phyloP scores from a whole-genome alignment of 2,888 invertebrate species.

The Scaptomyza reducta region DNA sequence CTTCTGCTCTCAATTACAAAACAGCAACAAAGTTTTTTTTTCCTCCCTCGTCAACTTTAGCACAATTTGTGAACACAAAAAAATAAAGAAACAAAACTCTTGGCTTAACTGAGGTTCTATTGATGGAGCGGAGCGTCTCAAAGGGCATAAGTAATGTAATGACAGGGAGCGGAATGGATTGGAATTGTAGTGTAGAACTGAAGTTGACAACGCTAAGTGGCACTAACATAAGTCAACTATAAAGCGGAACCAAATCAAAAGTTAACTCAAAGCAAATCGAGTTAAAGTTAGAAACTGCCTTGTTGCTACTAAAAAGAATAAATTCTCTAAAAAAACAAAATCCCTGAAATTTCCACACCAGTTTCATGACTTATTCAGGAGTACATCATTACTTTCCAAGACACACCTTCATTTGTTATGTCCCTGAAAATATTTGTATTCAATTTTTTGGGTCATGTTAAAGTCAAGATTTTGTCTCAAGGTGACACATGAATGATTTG shows the following conservation, averaged over 20 bases:
- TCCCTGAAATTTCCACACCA: background rate
- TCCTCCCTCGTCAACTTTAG: conserved; percentile 23
- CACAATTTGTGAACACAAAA: conserved; percentile 34
- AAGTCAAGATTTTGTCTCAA: conserved; percentile 17
- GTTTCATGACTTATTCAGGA: background rate
- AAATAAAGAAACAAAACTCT: background rate
- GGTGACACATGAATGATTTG: conserved; percentile 38
- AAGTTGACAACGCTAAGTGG: conserved; percentile 41
- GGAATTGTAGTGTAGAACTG: conserved; percentile 6
- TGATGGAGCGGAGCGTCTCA: conserved; percentile 31
- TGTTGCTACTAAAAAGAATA: no score
- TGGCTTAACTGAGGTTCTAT: conserved; percentile 2
- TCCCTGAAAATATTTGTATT: conserved; percentile 17
- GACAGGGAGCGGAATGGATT: conserved; percentile 9
- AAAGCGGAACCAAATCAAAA: conserved; percentile 33
- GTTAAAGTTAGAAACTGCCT: conserved; percentile 7
- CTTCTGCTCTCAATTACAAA: conserved; percentile 52
- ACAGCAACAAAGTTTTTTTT: conserved; percentile 36
- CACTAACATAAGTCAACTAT: conserved; percentile 36
- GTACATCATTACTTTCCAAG: background rate
- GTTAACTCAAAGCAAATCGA: conserved; percentile 18
- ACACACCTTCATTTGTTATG: conserved; percentile 6
- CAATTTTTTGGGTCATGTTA: background rate
- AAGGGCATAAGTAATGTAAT: conserved; percentile 49
- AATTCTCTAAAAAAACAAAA: no score